Percentiles rank a stretch among this genome's conserved stretches.
Conservation (phyloP, 2,797 vertebrate species). For the Tauraco hartlaubi region DNA sequence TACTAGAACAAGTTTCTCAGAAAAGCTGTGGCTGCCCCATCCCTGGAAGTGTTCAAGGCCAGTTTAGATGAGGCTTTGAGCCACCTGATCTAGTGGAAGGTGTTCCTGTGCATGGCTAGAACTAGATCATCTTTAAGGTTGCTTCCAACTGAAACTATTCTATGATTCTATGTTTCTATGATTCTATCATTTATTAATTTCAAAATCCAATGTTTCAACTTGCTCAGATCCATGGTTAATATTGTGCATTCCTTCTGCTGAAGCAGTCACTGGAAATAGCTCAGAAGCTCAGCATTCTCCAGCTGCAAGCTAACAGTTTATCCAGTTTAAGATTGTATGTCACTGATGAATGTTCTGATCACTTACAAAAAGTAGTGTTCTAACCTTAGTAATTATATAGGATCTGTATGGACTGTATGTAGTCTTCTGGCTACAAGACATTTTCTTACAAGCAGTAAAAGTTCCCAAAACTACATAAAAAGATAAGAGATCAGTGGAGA, state of each 20-base stretch:
- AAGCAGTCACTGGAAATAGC: background rate
- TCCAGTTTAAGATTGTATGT: background rate
- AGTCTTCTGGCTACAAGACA: background rate
- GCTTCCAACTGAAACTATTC: no score
- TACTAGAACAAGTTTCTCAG: no score
- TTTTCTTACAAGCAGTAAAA: background rate
- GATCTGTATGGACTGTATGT: background rate
- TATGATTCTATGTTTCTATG: no score
- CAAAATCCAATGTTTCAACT: background rate
- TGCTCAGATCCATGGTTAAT: background rate
- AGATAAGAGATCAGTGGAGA: background rate
- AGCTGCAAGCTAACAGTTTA: slow-evolving; percentile 13
- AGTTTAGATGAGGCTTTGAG: no score
- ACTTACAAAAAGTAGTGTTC: background rate
- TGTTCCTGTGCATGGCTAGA: no score
- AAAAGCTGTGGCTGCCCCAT: no score
- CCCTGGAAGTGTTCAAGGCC: no score
- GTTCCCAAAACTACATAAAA: background rate
- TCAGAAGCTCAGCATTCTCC: background rate
- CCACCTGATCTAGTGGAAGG: no score
- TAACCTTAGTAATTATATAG: background rate
- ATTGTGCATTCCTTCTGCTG: background rate
- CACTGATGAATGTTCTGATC: background rate
- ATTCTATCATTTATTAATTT: background rate
- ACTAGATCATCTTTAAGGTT: no score